Percentiles rank a stretch among this genome's conserved stretches.
phyloP scores from a whole-genome alignment of 2,113 vertebrate genomes.

The Sturnus vulgaris region DNA sequence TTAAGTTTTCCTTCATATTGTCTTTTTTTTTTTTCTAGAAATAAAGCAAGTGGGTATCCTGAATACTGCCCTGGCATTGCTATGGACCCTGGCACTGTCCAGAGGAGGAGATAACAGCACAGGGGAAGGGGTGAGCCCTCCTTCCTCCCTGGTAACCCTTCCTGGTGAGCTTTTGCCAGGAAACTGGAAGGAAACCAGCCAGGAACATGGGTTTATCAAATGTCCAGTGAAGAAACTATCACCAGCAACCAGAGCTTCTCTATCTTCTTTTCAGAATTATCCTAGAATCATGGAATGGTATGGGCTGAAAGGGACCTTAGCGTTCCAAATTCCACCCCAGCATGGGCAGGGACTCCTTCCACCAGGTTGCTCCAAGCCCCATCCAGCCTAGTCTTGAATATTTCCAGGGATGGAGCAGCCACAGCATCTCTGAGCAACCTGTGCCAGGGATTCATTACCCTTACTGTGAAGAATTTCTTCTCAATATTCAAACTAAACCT shows the following conservation, averaged over 20 bases:
- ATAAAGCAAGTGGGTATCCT: neutral
- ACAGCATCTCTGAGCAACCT: neutral
- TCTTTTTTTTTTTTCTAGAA: rapidly evolving
- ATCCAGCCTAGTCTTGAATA: neutral
- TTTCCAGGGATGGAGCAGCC: neutral
- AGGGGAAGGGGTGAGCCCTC: neutral
- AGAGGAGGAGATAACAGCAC: neutral
- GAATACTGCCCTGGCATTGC: neutral
- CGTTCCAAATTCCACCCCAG: neutral
- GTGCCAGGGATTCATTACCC: neutral
- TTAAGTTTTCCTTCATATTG: neutral
- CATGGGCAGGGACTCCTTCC: neutral
- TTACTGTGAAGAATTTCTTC: neutral
- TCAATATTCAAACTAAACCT: neutral
- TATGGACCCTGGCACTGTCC: too few relatives aligned
- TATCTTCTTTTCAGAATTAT: neutral
- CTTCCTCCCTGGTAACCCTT: neutral
- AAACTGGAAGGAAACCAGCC: neutral
- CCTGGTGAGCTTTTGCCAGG: neutral
- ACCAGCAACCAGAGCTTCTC: neutral
- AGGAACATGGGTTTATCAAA: neutral
- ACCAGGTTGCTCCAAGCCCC: neutral
- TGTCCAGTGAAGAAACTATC: neutral
- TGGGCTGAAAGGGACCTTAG: neutral
- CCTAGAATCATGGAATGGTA: neutral